Evolutionary conservation across 30 jellyfish, hydroid and myxozoan species (phyloP), one percentile per base, ranked within the genome.

Genomic region (Chrysaora quinquecirrha): DNA sequence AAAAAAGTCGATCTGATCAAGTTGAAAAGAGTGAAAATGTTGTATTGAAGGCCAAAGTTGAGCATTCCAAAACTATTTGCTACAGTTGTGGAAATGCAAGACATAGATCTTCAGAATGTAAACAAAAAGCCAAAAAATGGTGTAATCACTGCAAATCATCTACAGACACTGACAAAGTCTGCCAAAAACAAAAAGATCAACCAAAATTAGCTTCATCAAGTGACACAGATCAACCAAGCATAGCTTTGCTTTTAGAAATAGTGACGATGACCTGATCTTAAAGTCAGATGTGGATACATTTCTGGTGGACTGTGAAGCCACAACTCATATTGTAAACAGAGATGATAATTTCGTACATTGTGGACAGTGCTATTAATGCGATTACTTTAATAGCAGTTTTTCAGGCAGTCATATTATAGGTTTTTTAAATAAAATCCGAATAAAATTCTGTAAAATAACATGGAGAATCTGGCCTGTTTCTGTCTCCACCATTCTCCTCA

Each of bases 281-380:
- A 78, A 21, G 3, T 19, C 21, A 4, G 80, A 48, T 47, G 30
- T 16, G 10, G 48, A 73, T 38, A 19, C 18, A 38, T 56, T 84
- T 7, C 64, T 84, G 19, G 91, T 73, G 32, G 96, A 86, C 87
- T 86, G 96, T 77, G 80, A 79, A 3, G 96, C 96, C 12, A 69
- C 96, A 20, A 50, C 49, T 86, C n/a, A n/a, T n/a, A n/a, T n/a
- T n/a, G n/a, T n/a, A n/a, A n/a, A n/a, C n/a, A n/a, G n/a, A n/a
- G n/a, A n/a, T n/a, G n/a, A n/a, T n/a, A n/a, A n/a, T n/a, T n/a
- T n/a, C n/a, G n/a, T n/a, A n/a, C n/a, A n/a, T n/a, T n/a, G n/a
- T n/a, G n/a, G n/a, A n/a, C n/a, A n/a, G n/a, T n/a, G n/a, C n/a
- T n/a, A n/a, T n/a, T n/a, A n/a, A n/a, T n/a, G n/a, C n/a, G n/a